phyloP scores from a whole-genome alignment of 2,113 vertebrate genomes.

The Oryctolagus cuniculus region DNA sequence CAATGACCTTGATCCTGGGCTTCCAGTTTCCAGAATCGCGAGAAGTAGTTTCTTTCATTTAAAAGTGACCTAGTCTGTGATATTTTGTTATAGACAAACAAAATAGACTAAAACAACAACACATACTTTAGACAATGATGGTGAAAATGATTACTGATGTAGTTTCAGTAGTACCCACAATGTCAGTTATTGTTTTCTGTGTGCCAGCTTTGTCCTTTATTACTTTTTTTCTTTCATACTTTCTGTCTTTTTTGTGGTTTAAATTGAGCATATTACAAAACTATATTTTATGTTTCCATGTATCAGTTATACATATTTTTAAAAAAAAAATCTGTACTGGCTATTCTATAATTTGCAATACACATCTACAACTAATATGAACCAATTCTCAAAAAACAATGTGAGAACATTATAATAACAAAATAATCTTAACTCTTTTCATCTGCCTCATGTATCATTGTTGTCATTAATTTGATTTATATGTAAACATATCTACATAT shows the following conservation, averaged over 20 bases:
- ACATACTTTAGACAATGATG: background rate
- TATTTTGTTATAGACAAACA: background rate
- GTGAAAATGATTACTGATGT: background rate
- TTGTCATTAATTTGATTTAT: background rate
- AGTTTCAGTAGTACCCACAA: background rate
- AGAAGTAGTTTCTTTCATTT: background rate
- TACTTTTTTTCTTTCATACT: background rate
- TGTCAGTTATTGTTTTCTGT: background rate
- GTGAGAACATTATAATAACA: background rate
- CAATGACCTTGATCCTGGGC: background rate
- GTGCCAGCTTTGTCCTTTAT: no score
- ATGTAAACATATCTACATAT: background rate
- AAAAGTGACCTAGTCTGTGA: no score
- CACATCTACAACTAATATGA: no score
- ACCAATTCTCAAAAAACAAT: background rate
- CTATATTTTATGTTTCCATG: background rate
- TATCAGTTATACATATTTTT: background rate
- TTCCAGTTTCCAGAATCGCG: background rate
- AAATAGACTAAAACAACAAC: background rate
- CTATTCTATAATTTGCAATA: background rate
- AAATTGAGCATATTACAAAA: background rate
- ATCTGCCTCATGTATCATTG: background rate
- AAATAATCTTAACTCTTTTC: background rate
- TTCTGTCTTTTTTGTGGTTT: background rate
- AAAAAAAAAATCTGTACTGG: background rate